Evolutionary conservation across 2,888 invertebrate species (phyloP), one percentile per base, ranked within the genome.

Genomic region (Hypolimnas misippus): DNA sequence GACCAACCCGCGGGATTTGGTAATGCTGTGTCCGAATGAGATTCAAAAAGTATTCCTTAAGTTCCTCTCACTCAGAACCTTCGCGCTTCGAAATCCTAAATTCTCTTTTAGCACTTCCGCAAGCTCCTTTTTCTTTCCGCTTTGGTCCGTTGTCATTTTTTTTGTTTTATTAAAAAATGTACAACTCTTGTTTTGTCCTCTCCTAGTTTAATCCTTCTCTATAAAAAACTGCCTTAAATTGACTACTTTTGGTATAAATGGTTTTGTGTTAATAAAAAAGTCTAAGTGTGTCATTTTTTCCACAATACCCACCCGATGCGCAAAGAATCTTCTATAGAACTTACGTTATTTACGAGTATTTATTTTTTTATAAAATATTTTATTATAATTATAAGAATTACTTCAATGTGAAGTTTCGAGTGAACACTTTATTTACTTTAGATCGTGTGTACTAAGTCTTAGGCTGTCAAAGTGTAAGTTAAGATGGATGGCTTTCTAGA

Each of bases 1-100:
- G 80, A 59, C 75, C 77, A 2, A 78, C 74, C 1, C 75, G 80
- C 25, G 74, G 76, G 19, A 73, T 77, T 58, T 78, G 75, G 58
- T 81, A 79, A 75, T 58, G 42, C 10, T 33, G 29, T 44, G 7
- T 19, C 51, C 54, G 31, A 66, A 54, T 57, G 60, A 54, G 51
- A 63, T 64, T 64, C 38, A 42, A 31, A 62, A 64, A 60, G 56
- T 68, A 66, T 66, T 66, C 58, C 57, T 49, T 66, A 67, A 71
- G 73, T 72, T 70, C 64, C 65, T 67, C 62, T 62, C 46, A 42
- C 50, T 57, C 63, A 53, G 65, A 64, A 61, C 59, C 57, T 46
- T 61, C 60, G 53, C 69, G 63, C 70, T 71, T 71, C 66, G 65
- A 69, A 69, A 65, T 61, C 61, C 70, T 70, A 66, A 67, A 62